These are phyloP conservation scores for Cassiopea xamachana DNA, from an alignment of 30 jellyfish, hydroid and myxozoan genomes.

Conservation along the genomic window DNA sequence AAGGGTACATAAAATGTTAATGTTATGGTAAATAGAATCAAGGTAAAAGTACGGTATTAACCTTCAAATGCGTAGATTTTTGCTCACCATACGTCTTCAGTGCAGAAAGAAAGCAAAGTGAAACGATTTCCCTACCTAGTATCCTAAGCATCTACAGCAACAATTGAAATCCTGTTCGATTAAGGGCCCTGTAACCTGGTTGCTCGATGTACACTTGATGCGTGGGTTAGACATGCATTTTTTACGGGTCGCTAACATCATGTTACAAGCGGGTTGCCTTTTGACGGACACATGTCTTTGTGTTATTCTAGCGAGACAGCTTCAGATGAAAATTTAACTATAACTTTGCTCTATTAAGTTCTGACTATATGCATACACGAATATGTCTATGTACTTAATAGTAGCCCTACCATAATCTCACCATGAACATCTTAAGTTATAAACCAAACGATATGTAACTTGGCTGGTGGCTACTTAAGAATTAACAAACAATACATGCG, in stretches of 20 bases:
- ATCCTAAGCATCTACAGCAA: too few relatives aligned
- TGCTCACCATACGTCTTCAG: too few relatives aligned
- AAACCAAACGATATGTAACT: constrained; percentile 1
- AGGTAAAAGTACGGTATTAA: too few relatives aligned
- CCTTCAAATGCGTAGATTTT: too few relatives aligned
- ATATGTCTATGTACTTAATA: background rate
- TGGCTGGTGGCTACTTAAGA: constrained; percentile 35
- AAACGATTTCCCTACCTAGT: too few relatives aligned
- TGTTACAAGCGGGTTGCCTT: constrained; percentile 35
- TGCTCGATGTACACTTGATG: background rate
- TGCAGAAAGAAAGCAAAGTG: too few relatives aligned
- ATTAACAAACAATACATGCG: constrained; percentile 33
- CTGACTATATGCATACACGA: background rate
- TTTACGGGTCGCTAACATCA: constrained; percentile 19
- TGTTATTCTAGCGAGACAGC: background rate
- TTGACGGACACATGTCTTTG: background rate
- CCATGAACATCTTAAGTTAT: background rate
- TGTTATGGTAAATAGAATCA: too few relatives aligned
- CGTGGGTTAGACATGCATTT: background rate
- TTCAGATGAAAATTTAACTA: background rate
- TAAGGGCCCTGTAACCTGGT: background rate
- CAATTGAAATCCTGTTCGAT: too few relatives aligned
- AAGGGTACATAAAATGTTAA: too few relatives aligned
- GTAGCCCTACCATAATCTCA: background rate
- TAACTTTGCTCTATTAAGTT: background rate